Base-by-base conservation (phyloP, 2,888 invertebrate species). In the Apoderus coryli region DNA sequence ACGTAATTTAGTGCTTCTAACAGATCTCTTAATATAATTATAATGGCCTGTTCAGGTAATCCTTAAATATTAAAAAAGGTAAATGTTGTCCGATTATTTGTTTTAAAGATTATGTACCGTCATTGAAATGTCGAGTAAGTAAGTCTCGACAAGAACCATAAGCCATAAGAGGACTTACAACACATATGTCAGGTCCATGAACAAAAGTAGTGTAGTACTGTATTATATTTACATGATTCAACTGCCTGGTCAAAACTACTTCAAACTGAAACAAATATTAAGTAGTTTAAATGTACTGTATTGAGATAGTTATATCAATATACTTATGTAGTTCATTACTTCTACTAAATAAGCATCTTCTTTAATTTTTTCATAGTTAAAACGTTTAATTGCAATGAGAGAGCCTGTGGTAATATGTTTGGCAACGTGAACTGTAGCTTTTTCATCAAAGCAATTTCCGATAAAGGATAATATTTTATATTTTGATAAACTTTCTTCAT, bases 131-230 rank as follows among this genome's bases (percentile, higher is more conserved):
- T 41, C 72, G 72, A 45, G 69, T 66, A 4, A 89, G 63, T 40
- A 88, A 67, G 52, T 85, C 80, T 35, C 75, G 66, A 48, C 85
- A 82, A 1, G 88, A 88, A 3, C 88, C 82, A 50, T 76, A 82
- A 14, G 73, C 76, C 79, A 86, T 81, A 6, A 85, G 63, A 0
- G 88, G 88, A 41, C 78, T 76, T 10, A 88, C 70, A 4, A 81
- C 69, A 57, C 76, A 82, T 16, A 90, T 63, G 52, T 84, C 77
- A 23, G 69, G 68, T n/a, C 74, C 75, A 33, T 69, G 65, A 2
- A 86, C 77, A 58, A 88, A 89, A 3, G 80, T 71, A 16, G 76
- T 72, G 41, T 75, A 60, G 50, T 78, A 77, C 14, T 75, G 72
- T 24, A 86, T 62, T 31, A 90, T 69, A 54, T 85, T 81, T 3